Evolutionary conservation across 2,113 vertebrate species (phyloP), one percentile per base, ranked within the genome.

Genomic region (Typhlomys cinereus): DNA sequence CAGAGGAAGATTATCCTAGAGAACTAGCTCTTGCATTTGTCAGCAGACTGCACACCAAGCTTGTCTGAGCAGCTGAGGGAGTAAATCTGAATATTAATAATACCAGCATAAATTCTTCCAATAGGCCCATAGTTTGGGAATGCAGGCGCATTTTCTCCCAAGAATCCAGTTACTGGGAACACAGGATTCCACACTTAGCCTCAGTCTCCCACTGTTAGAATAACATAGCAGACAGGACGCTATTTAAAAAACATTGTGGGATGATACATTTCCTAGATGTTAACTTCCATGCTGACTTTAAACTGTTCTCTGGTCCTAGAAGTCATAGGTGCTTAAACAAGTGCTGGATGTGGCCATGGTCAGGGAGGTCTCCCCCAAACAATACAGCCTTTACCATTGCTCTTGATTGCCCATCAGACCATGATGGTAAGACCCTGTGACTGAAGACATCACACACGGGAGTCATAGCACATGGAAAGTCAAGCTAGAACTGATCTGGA

Each of bases 121-220:
- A 25, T 74, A 94, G 78, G 92, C 29, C 81, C 23, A 39, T 64
- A 83, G 82, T 92, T 97, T 96, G 90, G 89, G 90, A 97, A 96
- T 76, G 54, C 46, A 81, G 73, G 41, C 25, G 90, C 85, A 76
- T 89, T 95, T 73, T 92, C 79, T 95, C 46, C 82, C 85, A 89
- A 94, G 87, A 93, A 74, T 86, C 96, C 93, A 95, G 96, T 93
- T 96, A 94, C 93, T 36, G 0, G 25, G 71, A 36, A 11, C 86
- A 69, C 86, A 85, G 91, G 95, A 97, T 95, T 93, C 88, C 97
- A 85, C 23, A 61, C 36, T 93, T 90, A 81, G 86, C 90, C 96
- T 80, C 81, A 57, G 91, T 94, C 80, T 73, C 61, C 61, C 88
- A 66, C 89, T 66, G 13, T 36, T 69, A 92, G 87, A 91, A 96